phyloP scores from a whole-genome alignment of 2,888 invertebrate species.

The Caenorhabditis becei region DNA sequence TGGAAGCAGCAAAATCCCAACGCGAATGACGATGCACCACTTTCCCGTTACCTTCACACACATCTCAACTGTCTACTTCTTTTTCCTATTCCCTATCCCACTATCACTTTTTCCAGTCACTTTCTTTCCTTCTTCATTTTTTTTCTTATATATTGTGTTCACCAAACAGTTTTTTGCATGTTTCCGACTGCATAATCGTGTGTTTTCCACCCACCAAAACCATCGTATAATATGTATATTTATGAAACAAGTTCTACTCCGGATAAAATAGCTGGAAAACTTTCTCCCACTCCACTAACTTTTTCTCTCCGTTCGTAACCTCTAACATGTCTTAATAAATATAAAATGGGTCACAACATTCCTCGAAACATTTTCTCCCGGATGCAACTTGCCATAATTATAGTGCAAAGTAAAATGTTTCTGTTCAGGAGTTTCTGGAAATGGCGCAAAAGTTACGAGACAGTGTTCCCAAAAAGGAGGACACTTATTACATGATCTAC shows the following conservation, averaged over 20 bases:
- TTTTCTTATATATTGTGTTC: constrained; percentile 23
- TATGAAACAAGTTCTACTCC: constrained; percentile 22
- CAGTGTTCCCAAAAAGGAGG: constrained; percentile 39
- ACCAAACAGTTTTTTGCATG: constrained; percentile 34
- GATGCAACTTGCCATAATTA: too few species aligned
- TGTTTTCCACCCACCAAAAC: constrained; percentile 22
- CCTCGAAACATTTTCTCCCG: background rate
- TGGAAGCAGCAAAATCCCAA: constrained; percentile 71
- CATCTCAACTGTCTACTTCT: constrained; percentile 1
- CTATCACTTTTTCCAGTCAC: constrained; percentile 45
- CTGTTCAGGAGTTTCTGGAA: constrained; percentile 58
- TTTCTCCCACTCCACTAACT: constrained; percentile 26
- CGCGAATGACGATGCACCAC: constrained; percentile 6
- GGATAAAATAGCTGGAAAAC: constrained; percentile 6
- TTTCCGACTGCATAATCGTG: constrained; percentile 54
- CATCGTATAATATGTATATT: constrained; percentile 29
- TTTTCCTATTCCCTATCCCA: constrained; percentile 24
- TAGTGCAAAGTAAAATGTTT: too few species aligned
- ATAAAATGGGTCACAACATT: constrained; percentile 39
- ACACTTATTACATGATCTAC: constrained; percentile 55
- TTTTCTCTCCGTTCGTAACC: constrained; percentile 24
- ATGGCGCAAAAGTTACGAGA: constrained; percentile 49
- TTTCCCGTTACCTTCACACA: background rate
- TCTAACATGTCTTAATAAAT: constrained; percentile 60
- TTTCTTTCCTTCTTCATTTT: constrained; percentile 7